phyloP scores from a whole-genome alignment of 2,113 vertebrate species.

The Ariopsis seemanni region DNA sequence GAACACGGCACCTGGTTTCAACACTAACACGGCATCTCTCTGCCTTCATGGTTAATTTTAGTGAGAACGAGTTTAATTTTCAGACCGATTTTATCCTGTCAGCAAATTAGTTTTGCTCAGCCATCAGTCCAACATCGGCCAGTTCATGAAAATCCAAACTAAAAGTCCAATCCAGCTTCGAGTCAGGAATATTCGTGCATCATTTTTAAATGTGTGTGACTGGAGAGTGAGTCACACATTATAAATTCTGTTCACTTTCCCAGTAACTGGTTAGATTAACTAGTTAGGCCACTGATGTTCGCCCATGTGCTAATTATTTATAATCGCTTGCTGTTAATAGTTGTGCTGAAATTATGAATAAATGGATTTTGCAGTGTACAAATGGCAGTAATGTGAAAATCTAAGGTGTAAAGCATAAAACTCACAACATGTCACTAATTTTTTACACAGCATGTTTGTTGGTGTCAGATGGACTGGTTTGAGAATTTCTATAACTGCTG shows the following conservation, averaged over 20 bases:
- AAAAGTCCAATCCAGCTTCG: slow-evolving; percentile 51
- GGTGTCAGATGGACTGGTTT: background rate
- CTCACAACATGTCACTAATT: background rate
- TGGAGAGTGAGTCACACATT: background rate
- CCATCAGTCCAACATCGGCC: slow-evolving; percentile 51
- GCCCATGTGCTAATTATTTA: background rate
- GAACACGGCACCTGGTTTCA: background rate
- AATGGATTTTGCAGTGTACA: background rate
- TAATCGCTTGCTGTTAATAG: background rate
- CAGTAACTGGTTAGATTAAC: background rate
- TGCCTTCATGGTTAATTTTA: slow-evolving; percentile 41
- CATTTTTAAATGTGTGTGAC: background rate
- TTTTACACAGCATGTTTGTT: background rate
- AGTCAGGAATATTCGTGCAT: slow-evolving; percentile 7
- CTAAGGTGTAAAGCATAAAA: background rate
- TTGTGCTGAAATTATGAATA: background rate
- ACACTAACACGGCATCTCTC: background rate
- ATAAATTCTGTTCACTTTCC: background rate
- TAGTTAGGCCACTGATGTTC: background rate
- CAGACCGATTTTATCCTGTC: slow-evolving; percentile 43
- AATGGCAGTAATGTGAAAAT: background rate
- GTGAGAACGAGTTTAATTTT: slow-evolving; percentile 2
- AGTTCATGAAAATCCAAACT: slow-evolving; percentile 49
- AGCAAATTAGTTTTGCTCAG: slow-evolving; percentile 32
- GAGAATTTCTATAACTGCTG: background rate